Evolutionary conservation across 2,797 vertebrate species (phyloP).

Genomic region (Acanthurus lineatus): DNA sequence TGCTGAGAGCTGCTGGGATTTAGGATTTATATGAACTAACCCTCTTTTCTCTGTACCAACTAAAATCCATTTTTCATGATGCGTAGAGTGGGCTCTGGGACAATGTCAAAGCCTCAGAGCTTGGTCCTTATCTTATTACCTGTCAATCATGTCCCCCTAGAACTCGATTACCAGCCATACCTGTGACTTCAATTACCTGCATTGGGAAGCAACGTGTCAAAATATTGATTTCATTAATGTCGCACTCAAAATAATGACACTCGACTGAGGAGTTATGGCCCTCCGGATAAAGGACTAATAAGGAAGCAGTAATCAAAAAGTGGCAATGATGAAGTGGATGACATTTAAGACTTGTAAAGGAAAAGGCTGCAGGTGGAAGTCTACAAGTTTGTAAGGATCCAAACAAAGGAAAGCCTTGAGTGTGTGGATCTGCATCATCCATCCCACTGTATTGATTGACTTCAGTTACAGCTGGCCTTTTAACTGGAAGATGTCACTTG

Average conservation of each 20-base stretch:
- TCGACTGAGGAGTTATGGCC: slow-evolving; percentile 67
- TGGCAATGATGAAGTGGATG: slow-evolving; percentile 77
- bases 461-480: slow-evolving; percentile 77
- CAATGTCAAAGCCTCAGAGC: slow-evolving; percentile 48
- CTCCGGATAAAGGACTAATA: slow-evolving; percentile 70
- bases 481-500: slow-evolving; percentile 60
- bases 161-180: slow-evolving; percentile 67
- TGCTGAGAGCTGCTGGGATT: not conserved
- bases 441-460: slow-evolving; percentile 73
- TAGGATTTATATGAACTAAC: not conserved
- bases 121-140: slow-evolving; percentile 72
- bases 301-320: slow-evolving; percentile 72
- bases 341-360: slow-evolving; percentile 76
- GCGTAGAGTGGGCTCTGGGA: slow-evolving; percentile 32
- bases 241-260: slow-evolving; percentile 78
- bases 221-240: slow-evolving; percentile 82
- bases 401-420: slow-evolving; percentile 61
- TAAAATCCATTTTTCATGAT: slow-evolving; percentile 49
- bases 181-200: slow-evolving; percentile 73
- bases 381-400: slow-evolving; percentile 44
- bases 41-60: not conserved
- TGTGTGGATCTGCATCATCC: slow-evolving; percentile 60
- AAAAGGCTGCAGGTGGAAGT: slow-evolving; percentile 53
- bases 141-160: slow-evolving; percentile 65
- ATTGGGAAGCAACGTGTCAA: slow-evolving; percentile 74